Evolutionary conservation across 64 coral and sea anemone genomes (phyloP).

Genomic region (Montipora cactus): DNA sequence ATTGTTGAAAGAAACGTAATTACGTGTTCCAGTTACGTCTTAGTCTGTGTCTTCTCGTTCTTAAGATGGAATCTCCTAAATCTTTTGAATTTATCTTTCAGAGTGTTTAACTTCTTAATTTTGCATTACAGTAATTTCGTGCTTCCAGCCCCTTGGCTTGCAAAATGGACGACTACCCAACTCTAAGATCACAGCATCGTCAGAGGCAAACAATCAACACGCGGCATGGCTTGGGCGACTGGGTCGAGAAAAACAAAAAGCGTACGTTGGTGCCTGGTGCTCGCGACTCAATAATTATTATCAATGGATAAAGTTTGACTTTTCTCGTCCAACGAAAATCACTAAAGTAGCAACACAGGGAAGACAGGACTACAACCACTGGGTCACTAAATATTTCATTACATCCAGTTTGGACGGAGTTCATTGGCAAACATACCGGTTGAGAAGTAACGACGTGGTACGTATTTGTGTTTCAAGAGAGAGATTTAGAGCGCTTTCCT

Average conservation of each 20-base stretch:
- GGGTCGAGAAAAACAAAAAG: not conserved
- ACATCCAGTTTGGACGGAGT: conserved; percentile 58
- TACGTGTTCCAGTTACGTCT: no score
- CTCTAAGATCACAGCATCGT: conserved; percentile 60
- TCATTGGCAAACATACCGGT: conserved; percentile 59
- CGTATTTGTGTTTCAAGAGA: not conserved
- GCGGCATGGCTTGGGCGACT: conserved; percentile 38
- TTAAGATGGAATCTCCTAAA: not conserved
- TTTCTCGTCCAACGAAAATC: conserved; percentile 41
- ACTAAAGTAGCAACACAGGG: conserved; percentile 63
- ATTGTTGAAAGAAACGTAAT: no score
- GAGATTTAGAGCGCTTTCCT: no score
- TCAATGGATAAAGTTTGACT: conserved; percentile 82
- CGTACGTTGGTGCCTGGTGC: conserved; percentile 38
- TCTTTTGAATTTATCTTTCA: not conserved
- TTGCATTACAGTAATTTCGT: not conserved
- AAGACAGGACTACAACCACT: conserved; percentile 30
- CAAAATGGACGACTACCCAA: conserved; percentile 33
- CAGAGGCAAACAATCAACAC: conserved; percentile 16
- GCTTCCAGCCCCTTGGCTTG: conserved; percentile 32
- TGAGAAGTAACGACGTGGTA: conserved; percentile 59
- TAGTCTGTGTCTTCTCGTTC: no score
- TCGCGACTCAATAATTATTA: conserved; percentile 55
- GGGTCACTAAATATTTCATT: conserved; percentile 31
- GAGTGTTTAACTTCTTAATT: not conserved